These are phyloP conservation scores for Proteles cristata DNA, from an alignment of 2,113 vertebrate genomes.

Conservation along the genomic window DNA sequence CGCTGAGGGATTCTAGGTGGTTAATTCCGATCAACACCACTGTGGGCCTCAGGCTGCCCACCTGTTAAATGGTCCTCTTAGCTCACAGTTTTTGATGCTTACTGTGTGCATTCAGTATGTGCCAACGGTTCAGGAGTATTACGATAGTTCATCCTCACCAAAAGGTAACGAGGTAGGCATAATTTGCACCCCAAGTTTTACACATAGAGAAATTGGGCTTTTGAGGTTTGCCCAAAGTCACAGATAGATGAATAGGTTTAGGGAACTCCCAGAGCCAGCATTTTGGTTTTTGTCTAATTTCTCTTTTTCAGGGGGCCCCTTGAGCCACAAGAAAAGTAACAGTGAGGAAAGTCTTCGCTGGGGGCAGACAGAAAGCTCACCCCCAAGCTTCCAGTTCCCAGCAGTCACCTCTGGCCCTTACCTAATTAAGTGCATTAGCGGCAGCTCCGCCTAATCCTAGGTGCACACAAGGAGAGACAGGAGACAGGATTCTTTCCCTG, in stretches of 20 bases:
- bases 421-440: background rate
- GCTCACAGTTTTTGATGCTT: background rate
- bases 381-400: background rate
- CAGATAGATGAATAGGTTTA: background rate
- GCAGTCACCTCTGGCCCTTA: background rate
- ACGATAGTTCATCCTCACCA: background rate
- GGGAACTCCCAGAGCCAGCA: background rate
- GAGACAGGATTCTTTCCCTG: constrained; percentile 78
- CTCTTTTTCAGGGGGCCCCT: background rate
- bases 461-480: constrained; percentile 55
- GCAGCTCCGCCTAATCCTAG: constrained; percentile 76
- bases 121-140: background rate
- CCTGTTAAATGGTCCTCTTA: background rate
- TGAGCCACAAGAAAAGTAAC: background rate
- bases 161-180: background rate
- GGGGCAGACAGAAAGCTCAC: background rate
- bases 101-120: background rate
- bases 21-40: background rate
- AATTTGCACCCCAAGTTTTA: background rate
- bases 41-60: background rate
- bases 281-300: background rate
- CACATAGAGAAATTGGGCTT: background rate
- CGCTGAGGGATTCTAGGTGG: background rate
- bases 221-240: background rate
- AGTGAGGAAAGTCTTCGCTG: background rate